phyloP scores from a whole-genome alignment of 2,113 vertebrate genomes.

The Alaudala cheleensis region DNA sequence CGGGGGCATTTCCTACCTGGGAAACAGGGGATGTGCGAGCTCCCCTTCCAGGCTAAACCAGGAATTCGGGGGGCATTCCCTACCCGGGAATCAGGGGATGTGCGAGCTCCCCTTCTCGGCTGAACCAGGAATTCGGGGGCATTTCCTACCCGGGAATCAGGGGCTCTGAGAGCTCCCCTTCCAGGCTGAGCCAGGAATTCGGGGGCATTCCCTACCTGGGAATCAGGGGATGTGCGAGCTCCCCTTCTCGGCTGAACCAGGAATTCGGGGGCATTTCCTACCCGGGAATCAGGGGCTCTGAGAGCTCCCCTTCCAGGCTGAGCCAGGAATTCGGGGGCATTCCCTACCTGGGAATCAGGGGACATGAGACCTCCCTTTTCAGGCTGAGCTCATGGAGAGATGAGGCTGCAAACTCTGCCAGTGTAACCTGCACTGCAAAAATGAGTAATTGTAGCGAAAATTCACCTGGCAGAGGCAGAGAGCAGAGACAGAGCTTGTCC shows the following conservation, averaged over 20 bases:
- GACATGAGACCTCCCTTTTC: background rate
- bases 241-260: background rate
- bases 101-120: background rate
- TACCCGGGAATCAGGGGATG: accelerated
- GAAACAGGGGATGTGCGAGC: too few species aligned
- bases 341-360: accelerated
- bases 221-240: accelerated
- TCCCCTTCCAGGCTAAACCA: too few species aligned
- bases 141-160: too few species aligned
- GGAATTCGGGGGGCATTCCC: background rate
- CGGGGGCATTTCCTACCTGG: too few species aligned
- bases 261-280: too few species aligned
- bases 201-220: background rate
- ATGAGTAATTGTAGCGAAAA: accelerated
- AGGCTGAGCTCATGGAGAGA: accelerated
- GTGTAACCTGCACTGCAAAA: accelerated
- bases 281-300: too few species aligned
- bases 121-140: too few species aligned
- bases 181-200: too few species aligned
- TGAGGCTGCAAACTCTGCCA: accelerated
- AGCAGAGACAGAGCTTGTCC: background rate
- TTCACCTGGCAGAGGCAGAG: accelerated
- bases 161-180: too few species aligned
- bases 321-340: background rate
- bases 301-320: too few species aligned